Conservation (phyloP, 2,797 vertebrate species). For the Gorsachius magnificus region DNA sequence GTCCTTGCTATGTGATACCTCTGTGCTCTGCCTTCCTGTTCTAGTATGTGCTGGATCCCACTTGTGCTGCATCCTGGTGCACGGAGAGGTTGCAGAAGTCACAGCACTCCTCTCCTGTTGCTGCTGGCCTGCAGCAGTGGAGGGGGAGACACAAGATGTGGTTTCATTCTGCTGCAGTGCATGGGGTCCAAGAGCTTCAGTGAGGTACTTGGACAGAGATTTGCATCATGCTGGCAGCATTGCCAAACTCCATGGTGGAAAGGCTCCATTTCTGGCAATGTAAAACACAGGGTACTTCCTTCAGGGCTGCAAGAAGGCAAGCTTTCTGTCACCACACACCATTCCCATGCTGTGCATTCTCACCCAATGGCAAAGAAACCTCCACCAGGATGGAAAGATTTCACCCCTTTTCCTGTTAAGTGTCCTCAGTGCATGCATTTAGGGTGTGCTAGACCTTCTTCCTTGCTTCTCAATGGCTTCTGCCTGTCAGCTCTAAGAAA, state of each 20-base stretch:
- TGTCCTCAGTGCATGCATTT: neutral
- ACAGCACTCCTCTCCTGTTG: neutral
- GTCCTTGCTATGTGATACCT: neutral
- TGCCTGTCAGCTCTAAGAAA: neutral
- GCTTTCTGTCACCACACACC: neutral
- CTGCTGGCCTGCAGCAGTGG: neutral
- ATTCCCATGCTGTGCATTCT: neutral
- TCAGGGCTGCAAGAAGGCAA: neutral
- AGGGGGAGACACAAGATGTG: neutral
- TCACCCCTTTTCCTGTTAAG: neutral
- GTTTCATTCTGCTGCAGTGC: neutral
- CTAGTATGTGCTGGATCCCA: neutral
- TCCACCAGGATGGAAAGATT: neutral
- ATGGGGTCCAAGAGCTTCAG: neutral
- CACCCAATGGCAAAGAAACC: neutral
- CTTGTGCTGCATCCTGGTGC: fast-evolving
- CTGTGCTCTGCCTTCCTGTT: neutral
- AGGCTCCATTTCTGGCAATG: neutral
- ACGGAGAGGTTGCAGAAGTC: neutral
- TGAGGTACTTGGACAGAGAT: neutral
- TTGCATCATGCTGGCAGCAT: neutral
- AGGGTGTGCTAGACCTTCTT: neutral
- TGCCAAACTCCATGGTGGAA: neutral
- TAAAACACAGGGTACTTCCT: neutral
- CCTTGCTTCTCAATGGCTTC: neutral